Evolutionary conservation across 2,113 vertebrate genomes (phyloP).

Genomic region (Dolichallabes microphthalmus): DNA sequence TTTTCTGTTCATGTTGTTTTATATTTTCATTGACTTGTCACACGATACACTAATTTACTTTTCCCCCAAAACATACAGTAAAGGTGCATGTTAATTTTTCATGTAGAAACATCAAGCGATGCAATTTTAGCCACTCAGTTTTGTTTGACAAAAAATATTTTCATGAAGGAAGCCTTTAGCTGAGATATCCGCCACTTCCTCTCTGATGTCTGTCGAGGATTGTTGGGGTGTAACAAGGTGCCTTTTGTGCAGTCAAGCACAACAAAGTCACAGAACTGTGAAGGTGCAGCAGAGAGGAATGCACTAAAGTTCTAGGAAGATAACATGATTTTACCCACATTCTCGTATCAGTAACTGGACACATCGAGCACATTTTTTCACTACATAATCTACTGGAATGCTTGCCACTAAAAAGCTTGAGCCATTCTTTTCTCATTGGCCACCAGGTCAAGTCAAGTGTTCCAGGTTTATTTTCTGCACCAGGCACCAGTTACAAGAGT

Average conservation of each 20-base stretch:
- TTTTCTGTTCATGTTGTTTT: background rate
- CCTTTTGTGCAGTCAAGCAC: background rate
- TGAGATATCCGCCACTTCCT: background rate
- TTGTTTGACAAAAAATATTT: background rate
- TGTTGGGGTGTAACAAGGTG: background rate
- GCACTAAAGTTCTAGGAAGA: constrained; percentile 25
- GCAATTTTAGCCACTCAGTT: background rate
- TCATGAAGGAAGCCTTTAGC: background rate
- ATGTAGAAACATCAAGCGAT: background rate
- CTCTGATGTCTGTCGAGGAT: constrained; percentile 14
- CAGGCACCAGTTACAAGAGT: background rate
- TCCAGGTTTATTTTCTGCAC: background rate
- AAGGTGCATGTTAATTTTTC: background rate
- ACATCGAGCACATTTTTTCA: background rate
- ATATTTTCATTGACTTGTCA: background rate
- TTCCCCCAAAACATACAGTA: background rate
- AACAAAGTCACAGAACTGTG: background rate
- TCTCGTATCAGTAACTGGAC: constrained; percentile 5
- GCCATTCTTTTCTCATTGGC: background rate
- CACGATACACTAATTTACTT: background rate
- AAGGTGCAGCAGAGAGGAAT: constrained; percentile 25
- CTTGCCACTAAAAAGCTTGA: background rate
- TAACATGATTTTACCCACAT: constrained; percentile 5
- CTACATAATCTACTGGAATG: background rate
- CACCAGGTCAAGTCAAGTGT: background rate